Percentiles rank a stretch among this genome's conserved stretches.
Conservation (phyloP, 2,797 vertebrate genomes). For the Ataeniobius toweri region DNA sequence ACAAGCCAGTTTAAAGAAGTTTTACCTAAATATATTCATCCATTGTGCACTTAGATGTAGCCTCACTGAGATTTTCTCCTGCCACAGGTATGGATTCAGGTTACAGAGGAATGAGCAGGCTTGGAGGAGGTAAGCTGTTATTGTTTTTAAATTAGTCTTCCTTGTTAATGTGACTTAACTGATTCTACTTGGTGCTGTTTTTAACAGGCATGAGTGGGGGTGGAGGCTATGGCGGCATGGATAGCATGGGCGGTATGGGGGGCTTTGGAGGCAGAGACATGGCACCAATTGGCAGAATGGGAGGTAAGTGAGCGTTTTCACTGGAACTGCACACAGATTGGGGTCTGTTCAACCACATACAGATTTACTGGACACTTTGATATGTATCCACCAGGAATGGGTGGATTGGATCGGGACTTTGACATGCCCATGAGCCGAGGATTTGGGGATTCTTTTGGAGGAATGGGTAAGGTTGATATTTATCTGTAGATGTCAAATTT, state of each 20-base stretch:
- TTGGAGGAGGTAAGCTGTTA: conserved; percentile 80
- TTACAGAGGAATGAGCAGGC: conserved; percentile 91
- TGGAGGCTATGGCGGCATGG: conserved; percentile 87
- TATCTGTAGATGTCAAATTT: background rate
- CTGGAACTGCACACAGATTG: background rate
- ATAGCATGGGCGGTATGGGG: conserved; percentile 90
- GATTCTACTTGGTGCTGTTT: conserved; percentile 35
- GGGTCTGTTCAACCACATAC: conserved; percentile 1
- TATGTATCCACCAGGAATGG: conserved; percentile 92
- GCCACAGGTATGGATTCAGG: conserved; percentile 88
- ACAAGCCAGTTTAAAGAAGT: background rate
- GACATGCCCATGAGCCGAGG: conserved; percentile 92
- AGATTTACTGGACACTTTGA: conserved; percentile 62
- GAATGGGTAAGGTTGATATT: conserved; percentile 84
- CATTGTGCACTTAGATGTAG: background rate
- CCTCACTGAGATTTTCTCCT: conserved; percentile 14
- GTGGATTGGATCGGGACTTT: conserved; percentile 93
- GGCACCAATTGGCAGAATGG: conserved; percentile 87
- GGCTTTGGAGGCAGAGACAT: conserved; percentile 87
- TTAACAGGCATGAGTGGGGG: conserved; percentile 78
- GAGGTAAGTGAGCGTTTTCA: conserved; percentile 78
- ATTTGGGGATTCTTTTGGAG: conserved; percentile 94
- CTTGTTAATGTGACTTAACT: background rate
- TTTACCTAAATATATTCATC: background rate
- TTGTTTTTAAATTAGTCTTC: background rate